These are phyloP conservation scores for Halcyon badia DNA, from an alignment of 2,797 vertebrate genomes.

Conservation along the genomic window DNA sequence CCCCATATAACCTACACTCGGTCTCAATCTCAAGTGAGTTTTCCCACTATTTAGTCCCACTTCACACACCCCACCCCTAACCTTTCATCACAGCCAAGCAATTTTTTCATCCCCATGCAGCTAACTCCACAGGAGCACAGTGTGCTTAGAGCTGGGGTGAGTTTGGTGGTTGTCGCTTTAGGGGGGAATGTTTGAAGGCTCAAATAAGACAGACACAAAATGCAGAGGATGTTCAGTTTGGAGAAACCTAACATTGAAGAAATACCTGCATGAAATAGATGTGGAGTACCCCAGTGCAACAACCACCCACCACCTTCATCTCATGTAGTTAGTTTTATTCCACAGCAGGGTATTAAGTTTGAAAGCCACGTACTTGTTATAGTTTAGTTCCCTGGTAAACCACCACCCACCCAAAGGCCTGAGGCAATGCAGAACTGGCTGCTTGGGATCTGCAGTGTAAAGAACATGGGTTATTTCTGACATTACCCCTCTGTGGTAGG, in stretches of 20 bases:
- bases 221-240: background rate
- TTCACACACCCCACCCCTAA: background rate
- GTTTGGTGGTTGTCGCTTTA: background rate
- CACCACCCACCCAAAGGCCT: conserved; percentile 48
- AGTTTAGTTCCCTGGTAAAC: conserved; percentile 9
- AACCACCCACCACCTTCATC: background rate
- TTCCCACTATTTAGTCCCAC: background rate
- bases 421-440: conserved; percentile 1
- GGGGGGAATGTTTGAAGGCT: background rate
- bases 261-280: background rate
- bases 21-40: background rate
- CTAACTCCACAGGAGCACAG: accelerated
- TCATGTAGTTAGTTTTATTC: background rate
- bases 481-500: background rate
- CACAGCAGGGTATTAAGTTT: background rate
- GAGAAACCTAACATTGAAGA: background rate
- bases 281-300: background rate
- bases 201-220: background rate
- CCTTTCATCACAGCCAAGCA: background rate
- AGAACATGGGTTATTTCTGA: conserved; percentile 12
- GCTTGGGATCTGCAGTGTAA: background rate
- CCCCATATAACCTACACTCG: background rate
- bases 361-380: background rate
- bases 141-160: background rate
- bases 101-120: background rate